Percentiles rank a stretch among this genome's conserved stretches.
Conservation (phyloP, 2,797 vertebrate species). For the Amniataba percoides region DNA sequence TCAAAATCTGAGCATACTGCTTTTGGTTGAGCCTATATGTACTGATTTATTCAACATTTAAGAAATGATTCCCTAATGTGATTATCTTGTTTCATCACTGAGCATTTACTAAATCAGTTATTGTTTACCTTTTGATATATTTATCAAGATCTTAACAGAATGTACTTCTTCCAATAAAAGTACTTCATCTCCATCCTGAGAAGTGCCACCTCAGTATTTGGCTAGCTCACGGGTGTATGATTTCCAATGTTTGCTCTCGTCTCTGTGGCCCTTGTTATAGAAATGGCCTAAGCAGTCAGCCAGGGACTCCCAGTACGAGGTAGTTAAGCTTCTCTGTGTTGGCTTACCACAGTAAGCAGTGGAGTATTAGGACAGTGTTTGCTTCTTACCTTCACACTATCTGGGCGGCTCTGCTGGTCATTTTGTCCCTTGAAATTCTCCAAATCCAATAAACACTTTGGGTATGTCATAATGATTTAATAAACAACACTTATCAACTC, state of each 20-base stretch:
- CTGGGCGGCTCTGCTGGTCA: background rate
- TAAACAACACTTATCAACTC: background rate
- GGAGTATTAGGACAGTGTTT: slow-evolving; percentile 52
- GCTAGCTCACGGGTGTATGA: background rate
- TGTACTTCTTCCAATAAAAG: no score
- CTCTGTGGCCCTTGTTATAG: slow-evolving; percentile 14
- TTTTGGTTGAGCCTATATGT: background rate
- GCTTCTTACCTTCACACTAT: slow-evolving; percentile 19
- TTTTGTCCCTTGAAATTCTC: background rate
- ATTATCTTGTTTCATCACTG: no score
- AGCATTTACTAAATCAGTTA: background rate
- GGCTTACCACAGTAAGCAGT: slow-evolving; percentile 23
- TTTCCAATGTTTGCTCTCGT: slow-evolving; percentile 53
- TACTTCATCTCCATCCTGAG: background rate
- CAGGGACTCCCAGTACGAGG: slow-evolving; percentile 42
- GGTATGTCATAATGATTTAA: background rate
- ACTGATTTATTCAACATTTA: background rate
- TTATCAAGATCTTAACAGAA: background rate
- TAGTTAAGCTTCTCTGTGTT: slow-evolving; percentile 53
- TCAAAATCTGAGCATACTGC: background rate
- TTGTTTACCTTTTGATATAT: background rate
- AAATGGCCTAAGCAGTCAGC: slow-evolving; percentile 24
- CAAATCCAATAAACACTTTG: slow-evolving; percentile 1
- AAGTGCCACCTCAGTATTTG: background rate
- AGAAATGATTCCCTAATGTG: background rate